phyloP scores from a whole-genome alignment of 2,113 vertebrate genomes.

The Rhynchopsitta pachyrhyncha region DNA sequence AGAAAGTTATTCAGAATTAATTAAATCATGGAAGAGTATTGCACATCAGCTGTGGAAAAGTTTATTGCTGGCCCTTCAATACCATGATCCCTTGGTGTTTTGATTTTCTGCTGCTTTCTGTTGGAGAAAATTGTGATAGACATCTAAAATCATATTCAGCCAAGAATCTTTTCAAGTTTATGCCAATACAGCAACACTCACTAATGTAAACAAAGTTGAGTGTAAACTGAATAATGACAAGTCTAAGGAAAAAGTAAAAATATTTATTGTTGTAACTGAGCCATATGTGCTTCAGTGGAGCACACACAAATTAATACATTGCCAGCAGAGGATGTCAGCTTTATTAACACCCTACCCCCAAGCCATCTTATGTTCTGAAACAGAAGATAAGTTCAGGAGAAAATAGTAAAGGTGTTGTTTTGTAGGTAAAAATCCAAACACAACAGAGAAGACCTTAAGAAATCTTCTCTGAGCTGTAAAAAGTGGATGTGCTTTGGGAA shows the following conservation, averaged over 20 bases:
- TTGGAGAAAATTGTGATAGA: not conserved
- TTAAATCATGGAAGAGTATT: not conserved
- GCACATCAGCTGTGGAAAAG: not conserved
- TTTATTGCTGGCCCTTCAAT: not conserved
- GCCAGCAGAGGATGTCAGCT: not conserved
- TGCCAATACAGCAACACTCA: not conserved
- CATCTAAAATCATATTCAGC: not conserved
- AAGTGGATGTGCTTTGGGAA: not conserved
- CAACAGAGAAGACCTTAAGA: not conserved
- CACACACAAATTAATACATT: not conserved
- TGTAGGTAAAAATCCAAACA: not conserved
- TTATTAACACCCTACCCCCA: not conserved
- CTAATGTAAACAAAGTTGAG: not conserved
- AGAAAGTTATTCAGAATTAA: not conserved
- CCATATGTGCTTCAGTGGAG: not conserved
- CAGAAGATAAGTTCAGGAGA: not conserved
- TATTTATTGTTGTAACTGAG: not conserved
- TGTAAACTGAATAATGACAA: not conserved
- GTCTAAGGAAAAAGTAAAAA: not conserved
- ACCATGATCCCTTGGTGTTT: not conserved
- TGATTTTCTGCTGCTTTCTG: not conserved
- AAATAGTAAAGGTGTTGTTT: not conserved
- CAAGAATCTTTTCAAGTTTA: not conserved
- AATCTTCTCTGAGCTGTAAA: not conserved
- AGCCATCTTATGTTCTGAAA: not conserved